Percentiles rank a stretch among this genome's conserved stretches.
Conservation (phyloP, 2,113 vertebrate species). For the Aphyosemion australe region DNA sequence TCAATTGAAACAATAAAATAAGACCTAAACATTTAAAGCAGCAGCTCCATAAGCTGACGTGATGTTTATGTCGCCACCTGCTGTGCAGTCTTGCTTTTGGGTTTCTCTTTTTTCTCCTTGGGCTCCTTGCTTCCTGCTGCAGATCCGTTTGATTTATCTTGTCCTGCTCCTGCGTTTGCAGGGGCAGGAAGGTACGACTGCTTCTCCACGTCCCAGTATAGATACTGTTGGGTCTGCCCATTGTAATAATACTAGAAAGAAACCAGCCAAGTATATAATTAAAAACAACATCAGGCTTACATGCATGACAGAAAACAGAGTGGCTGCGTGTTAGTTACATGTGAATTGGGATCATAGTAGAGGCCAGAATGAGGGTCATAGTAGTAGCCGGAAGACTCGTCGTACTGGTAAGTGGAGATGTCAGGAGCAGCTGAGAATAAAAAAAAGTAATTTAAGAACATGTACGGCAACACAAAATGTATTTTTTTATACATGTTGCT, state of each 20-base stretch:
- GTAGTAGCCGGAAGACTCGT: constrained; percentile 97
- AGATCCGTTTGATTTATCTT: constrained; percentile 17
- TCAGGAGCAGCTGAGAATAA: constrained; percentile 86
- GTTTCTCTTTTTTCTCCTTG: constrained; percentile 96
- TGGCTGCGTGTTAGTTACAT: constrained; percentile 78
- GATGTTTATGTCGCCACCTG: constrained; percentile 79
- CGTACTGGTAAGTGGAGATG: constrained; percentile 94
- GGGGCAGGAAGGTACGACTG: constrained; percentile 90
- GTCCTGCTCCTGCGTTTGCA: constrained; percentile 41
- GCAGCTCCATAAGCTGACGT: not conserved
- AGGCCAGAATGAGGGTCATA: constrained; percentile 94
- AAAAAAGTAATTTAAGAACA: not conserved
- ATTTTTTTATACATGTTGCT: not conserved
- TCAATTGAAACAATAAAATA: not conserved
- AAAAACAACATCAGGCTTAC: not conserved
- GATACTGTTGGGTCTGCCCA: constrained; percentile 94
- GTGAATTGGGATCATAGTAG: constrained; percentile 95
- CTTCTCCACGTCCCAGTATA: constrained; percentile 97
- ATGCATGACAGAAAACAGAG: not conserved
- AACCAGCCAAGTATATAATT: not conserved
- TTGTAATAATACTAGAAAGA: constrained; percentile 94
- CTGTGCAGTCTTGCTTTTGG: constrained; percentile 98
- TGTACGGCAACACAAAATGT: not conserved
- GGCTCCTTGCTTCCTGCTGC: constrained; percentile 59
- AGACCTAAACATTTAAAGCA: not conserved